Conservation (phyloP, 2,113 vertebrate genomes). For the Hemichromis elongatus region DNA sequence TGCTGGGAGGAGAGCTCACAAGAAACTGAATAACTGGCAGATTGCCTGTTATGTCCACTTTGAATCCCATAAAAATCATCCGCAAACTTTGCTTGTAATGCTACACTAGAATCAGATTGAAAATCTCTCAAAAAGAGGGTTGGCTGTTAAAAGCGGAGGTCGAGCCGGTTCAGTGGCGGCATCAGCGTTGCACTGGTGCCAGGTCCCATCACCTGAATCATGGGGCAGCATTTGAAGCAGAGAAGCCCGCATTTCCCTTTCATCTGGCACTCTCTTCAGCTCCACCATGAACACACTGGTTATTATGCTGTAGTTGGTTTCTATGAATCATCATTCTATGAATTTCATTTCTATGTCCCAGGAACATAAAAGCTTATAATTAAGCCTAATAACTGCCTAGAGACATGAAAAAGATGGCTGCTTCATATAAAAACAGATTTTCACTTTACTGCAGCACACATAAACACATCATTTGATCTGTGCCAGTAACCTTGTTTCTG, state of each 20-base stretch:
- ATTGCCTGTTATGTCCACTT: fast-evolving
- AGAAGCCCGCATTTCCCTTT: not conserved
- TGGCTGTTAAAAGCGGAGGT: not conserved
- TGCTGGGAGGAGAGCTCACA: not conserved
- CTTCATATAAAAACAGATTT: not conserved
- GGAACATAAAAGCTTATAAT: not conserved
- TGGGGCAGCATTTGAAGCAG: not conserved
- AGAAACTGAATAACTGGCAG: not conserved
- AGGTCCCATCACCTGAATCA: not conserved
- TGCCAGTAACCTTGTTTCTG: not conserved
- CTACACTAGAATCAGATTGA: not conserved
- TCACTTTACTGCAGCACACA: not conserved
- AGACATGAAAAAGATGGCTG: not conserved
- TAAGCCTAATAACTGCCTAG: not conserved
- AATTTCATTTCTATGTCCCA: not conserved
- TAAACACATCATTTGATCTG: not conserved
- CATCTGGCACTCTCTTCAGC: not conserved
- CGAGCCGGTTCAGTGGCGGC: fast-evolving
- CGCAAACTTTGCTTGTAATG: not conserved
- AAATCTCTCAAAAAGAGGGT: not conserved
- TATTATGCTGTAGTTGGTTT: not conserved
- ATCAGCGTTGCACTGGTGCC: fast-evolving
- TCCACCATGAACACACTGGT: not conserved
- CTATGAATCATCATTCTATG: not conserved
- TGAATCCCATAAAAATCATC: not conserved